These are phyloP conservation scores for Caranx melampygus DNA, from an alignment of 2,113 vertebrate species.

Conservation along the genomic window DNA sequence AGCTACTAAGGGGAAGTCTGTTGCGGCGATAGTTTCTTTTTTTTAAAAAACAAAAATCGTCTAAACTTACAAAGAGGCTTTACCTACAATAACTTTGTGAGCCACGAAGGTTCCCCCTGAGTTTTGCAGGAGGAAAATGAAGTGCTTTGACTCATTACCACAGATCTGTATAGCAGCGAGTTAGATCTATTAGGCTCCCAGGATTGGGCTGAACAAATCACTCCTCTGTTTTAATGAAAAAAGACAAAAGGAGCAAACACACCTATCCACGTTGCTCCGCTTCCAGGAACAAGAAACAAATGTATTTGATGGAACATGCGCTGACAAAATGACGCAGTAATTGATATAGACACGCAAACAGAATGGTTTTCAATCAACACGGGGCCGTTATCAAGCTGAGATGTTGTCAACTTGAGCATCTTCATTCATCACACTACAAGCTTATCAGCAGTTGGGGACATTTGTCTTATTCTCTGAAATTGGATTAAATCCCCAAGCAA, in stretches of 20 bases:
- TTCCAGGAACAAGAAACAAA: slow-evolving; percentile 52
- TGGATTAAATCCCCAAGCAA: slow-evolving; percentile 35
- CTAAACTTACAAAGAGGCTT: slow-evolving; percentile 18
- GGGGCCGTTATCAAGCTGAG: slow-evolving; percentile 41
- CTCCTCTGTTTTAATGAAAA: slow-evolving; percentile 33
- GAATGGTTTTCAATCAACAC: slow-evolving; percentile 53
- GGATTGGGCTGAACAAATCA: slow-evolving; percentile 48
- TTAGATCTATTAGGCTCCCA: slow-evolving; percentile 20
- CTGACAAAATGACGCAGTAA: slow-evolving; percentile 58
- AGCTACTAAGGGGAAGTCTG: background rate
- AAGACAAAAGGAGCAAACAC: slow-evolving; percentile 29
- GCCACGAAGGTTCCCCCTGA: background rate
- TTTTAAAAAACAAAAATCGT: slow-evolving; percentile 38
- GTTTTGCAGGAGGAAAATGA: slow-evolving; percentile 14
- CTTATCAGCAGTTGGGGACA: slow-evolving; percentile 40
- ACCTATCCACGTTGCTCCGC: slow-evolving; percentile 13
- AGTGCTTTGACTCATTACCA: slow-evolving; percentile 10
- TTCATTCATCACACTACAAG: slow-evolving; percentile 56
- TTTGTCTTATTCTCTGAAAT: slow-evolving; percentile 41
- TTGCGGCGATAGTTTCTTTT: slow-evolving; percentile 22
- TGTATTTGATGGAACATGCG: slow-evolving; percentile 52
- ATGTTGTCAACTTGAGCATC: slow-evolving; percentile 55
- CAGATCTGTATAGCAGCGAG: background rate
- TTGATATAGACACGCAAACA: slow-evolving; percentile 61
- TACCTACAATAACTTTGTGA: slow-evolving; percentile 23